Base-by-base conservation (phyloP, 2,888 invertebrate species). In the Resseliella maxima region DNA sequence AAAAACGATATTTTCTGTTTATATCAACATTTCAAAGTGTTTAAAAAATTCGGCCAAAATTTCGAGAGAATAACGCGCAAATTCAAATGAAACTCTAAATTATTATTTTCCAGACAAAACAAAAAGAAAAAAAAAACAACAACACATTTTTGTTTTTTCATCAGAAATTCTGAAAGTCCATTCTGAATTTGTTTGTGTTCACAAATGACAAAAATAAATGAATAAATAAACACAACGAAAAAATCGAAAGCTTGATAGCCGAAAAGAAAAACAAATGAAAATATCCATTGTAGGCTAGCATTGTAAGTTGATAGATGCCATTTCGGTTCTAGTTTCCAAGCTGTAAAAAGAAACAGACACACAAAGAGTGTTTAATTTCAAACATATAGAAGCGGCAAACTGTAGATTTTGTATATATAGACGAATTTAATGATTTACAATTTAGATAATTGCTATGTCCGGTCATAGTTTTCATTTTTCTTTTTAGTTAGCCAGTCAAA, bases 361-460 rank as follows among this genome's bases (percentile, higher is more conserved):
- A 18, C 10, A 50, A 18, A 18, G 12, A 41, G 8, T 50, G 46
- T 18, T 2, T 24, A n/a, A 59, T 35, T 15, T 72, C 35, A 31
- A 27, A 31, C 72, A 18, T 15, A 31, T 72, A 18, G 31, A 31
- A 2, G n/a, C n/a, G n/a, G n/a, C 15, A 72, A 27, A 15, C 31
- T 72, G 72, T 72, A 72, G 72, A 72, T 72, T 72, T 72, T 72
- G 72, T 72, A 72, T 72, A 72, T 72, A 72, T 72, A 72, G 35
- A 59, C 59, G 59, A 59, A 59, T 59, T n/a, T 59, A 27, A 12
- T 72, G 31, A 35, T 35, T 72, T 72, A 31, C 31, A 6, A 72
- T 31, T 31, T 31, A 59, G 5, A 3, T 50, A 59, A 15, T 59
- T 59, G 59, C 72, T 72, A 31, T 72, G 72, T 21, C 31, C 72